Evolutionary conservation across 92 coral and sea anemone species (phyloP), one percentile per base, ranked within the genome.

Genomic region (Bergia sp.): DNA sequence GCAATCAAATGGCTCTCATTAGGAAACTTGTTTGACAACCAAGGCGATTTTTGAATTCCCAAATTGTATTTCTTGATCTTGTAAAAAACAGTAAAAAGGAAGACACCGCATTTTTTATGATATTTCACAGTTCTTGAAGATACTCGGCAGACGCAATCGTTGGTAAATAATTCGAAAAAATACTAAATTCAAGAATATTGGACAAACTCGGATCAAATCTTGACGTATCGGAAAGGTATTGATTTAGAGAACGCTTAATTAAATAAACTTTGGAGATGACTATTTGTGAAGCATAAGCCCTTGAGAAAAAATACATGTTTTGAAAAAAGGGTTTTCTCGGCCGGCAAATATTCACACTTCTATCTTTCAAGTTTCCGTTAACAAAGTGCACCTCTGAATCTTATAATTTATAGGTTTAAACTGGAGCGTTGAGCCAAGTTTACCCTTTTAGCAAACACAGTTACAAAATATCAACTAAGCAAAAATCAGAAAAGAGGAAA

Each of bases 311-410:
- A 2, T 3, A 13, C 80, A 13, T 44, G 39, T 39, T 76, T 76
- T 44, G 45, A 76, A 41, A 7, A 23, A 16, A 16, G 16, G n/a
- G 50, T 4, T 76, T 76, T 76, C 47, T 36, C 7, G 41, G n/a
- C 37, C 18, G 58, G 53, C 50, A 76, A 76, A 76, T 42, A 76
- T 76, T 41, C 53, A 41, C 80, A 76, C 80, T 76, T 76, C 3
- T 76, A 8, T 76, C 29, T 76, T 16, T 76, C 1, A 76, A 3
- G 41, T 76, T 42, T 16, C 80, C n/a, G 21, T 41, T 36, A 39
- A 12, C 23, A 9, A 41, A 40, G 20, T 18, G 37, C 18, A 76
- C 29, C 36, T 76, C 29, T 0, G 80, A 76, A 6, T 5, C 37
- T 73, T 73, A 41, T 4, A 38, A 76, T 44, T 39, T 42, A 10